Conservation (phyloP, 1,140 invertebrate genomes). For the Drosophila kohkoa region DNA sequence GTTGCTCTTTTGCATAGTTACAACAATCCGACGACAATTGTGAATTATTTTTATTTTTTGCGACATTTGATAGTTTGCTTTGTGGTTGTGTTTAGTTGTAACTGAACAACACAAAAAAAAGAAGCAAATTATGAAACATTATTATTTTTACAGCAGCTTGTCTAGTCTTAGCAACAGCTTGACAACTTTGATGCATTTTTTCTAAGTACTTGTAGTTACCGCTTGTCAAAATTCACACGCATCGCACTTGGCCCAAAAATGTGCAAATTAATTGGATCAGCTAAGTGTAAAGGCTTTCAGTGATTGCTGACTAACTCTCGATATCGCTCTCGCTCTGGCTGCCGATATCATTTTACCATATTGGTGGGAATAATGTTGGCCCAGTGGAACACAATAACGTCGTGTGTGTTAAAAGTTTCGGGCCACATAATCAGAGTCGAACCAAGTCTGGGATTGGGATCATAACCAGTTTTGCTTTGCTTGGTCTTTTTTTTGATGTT, state of each 20-base stretch:
- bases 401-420: slow-evolving; percentile 71
- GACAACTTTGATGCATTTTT: neutral
- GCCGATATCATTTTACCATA: slow-evolving; percentile 65
- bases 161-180: slow-evolving; percentile 4
- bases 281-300: slow-evolving; percentile 77
- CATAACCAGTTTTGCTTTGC: slow-evolving; percentile 18
- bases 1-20: slow-evolving; percentile 67
- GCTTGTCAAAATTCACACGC: slow-evolving; percentile 56
- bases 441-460: slow-evolving; percentile 33
- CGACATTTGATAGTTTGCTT: slow-evolving; percentile 70
- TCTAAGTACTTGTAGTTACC: neutral
- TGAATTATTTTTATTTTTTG: slow-evolving; percentile 59
- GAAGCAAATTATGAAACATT: slow-evolving; percentile 57
- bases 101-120: slow-evolving; percentile 19
- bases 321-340: slow-evolving; percentile 2
- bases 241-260: slow-evolving; percentile 22
- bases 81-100: slow-evolving; percentile 64
- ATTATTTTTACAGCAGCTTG: slow-evolving; percentile 24
- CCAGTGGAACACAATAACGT: slow-evolving; percentile 46
- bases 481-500: neutral
- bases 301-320: slow-evolving; percentile 43
- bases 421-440: slow-evolving; percentile 62
- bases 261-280: slow-evolving; percentile 58
- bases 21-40: slow-evolving; percentile 59
- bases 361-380: slow-evolving; percentile 76